Evolutionary conservation across 1,140 invertebrate species (phyloP), one percentile per base, ranked within the genome.

Genomic region (Heliconius congener): DNA sequence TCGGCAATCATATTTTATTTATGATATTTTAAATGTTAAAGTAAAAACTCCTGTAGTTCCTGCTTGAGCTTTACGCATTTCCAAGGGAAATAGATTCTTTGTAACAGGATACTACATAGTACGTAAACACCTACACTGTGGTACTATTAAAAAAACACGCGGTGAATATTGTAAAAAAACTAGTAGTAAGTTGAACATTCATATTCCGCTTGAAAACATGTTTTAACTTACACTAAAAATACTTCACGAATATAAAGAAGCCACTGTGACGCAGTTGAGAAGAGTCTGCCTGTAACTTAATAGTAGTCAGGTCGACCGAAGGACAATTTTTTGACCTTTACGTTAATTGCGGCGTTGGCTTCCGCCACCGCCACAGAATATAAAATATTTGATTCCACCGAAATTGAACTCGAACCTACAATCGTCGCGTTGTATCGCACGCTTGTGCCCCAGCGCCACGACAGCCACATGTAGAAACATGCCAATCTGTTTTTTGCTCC

Each of bases 51-150:
- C 27, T 30, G 8, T 13, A 30, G 23, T 30, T 66, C 27, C 27
- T 30, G 60, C 60, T 66, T 16, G 27, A 18, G 27, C 23, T 66
- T 30, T 19, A 46, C 42, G 39, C 74, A 66, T 70, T 66, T 37
- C 52, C 71, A 23, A 37, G 50, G 77, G 72, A 78, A 60, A 73
- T 78, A 71, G 71, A 76, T 71, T 81, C 72, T 60, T 77, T 79
- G 82, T 81, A 71, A 81, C 78, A 66, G 82, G 82, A 81, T 79
- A 75, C 73, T 13, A 13, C 60, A 66, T 30, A 66, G 23, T 66
- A 66, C 3, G 13, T 27, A n/a, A 30, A n/a, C 23, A 66, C 60
- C 11, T 55, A n/a, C 39, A 37, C 42, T 27, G 19, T 74, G 71
- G 16, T 18, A 18, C 19, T 18, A 52, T 52, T 19, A 8, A 5